These are phyloP conservation scores for Rafetus swinhoei DNA, from an alignment of 2,113 vertebrate species.

Conservation along the genomic window DNA sequence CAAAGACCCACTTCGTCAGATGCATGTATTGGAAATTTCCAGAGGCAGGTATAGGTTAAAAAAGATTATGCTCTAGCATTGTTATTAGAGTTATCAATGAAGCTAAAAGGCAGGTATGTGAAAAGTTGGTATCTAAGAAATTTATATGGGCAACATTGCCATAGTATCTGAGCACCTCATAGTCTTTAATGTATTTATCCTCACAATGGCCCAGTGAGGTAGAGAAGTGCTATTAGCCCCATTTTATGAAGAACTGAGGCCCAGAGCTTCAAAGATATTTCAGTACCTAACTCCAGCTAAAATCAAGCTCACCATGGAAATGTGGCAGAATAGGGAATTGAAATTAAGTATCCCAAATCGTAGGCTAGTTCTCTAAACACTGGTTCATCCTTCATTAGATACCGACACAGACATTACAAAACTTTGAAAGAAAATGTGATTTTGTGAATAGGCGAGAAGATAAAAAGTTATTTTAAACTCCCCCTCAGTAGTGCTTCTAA, in stretches of 20 bases:
- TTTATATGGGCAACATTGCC: background rate
- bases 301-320: background rate
- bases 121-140: background rate
- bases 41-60: too few species aligned
- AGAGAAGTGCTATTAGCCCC: background rate
- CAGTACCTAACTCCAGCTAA: background rate
- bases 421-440: background rate
- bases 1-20: too few species aligned
- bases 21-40: too few species aligned
- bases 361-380: background rate
- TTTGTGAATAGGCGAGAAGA: conserved; percentile 4
- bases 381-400: background rate
- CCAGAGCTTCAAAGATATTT: background rate
- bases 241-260: background rate
- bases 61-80: background rate
- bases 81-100: background rate
- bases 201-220: background rate
- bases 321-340: background rate
- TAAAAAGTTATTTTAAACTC: conserved; percentile 1
- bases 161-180: background rate
- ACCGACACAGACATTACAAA: background rate
- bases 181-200: background rate
- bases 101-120: background rate
- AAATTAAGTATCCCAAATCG: background rate
- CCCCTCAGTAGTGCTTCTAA: background rate